These are phyloP conservation scores for Ridgeia piscesae DNA, from an alignment of 1,140 invertebrate genomes.

Conservation along the genomic window DNA sequence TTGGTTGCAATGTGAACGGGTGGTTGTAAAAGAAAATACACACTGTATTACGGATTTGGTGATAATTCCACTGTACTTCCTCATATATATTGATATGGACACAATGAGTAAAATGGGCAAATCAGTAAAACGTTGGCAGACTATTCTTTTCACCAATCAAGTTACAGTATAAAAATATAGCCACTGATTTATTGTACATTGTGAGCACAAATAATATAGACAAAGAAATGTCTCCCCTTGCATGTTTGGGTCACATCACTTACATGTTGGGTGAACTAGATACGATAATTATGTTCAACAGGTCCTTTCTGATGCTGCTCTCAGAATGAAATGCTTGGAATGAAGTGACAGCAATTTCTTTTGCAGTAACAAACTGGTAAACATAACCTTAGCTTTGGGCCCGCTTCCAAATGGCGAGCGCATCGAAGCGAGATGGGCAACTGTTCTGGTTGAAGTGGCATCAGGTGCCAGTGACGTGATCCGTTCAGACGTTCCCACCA, in stretches of 20 bases:
- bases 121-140: too few relatives aligned
- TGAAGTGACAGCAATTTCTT: neutral
- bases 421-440: neutral
- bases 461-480: neutral
- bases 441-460: neutral
- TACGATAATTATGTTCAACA: neutral
- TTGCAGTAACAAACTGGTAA: neutral
- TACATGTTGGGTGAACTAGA: neutral
- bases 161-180: too few relatives aligned
- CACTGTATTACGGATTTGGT: neutral
- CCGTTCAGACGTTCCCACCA: neutral
- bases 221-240: too few relatives aligned
- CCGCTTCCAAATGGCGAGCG: neutral
- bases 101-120: too few relatives aligned
- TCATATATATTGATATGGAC: too few relatives aligned
- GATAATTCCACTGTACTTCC: neutral
- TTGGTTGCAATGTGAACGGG: neutral
- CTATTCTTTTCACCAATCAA: too few relatives aligned
- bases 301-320: neutral
- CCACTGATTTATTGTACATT: too few relatives aligned
- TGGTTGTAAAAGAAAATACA: neutral
- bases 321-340: neutral
- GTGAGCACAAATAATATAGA: too few relatives aligned
- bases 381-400: neutral
- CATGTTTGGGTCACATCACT: neutral